These are phyloP conservation scores for Chiloscyllium punctatum DNA, from an alignment of 2,797 vertebrate species.

Conservation along the genomic window DNA sequence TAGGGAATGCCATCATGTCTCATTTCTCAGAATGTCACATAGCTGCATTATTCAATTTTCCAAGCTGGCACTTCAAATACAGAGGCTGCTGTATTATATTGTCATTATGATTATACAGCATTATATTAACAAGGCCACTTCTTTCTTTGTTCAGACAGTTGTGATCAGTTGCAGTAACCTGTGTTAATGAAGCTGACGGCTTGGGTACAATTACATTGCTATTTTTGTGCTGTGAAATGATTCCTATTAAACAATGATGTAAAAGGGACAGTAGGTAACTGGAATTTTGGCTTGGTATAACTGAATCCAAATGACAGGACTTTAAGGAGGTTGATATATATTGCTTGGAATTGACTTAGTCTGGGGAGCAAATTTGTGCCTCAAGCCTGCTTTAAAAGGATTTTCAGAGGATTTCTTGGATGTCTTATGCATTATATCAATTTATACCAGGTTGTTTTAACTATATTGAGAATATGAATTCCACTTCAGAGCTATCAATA, in stretches of 20 bases:
- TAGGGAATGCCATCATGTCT: background rate
- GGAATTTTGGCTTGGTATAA: background rate
- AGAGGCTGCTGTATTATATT: background rate
- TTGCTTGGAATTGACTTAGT: background rate
- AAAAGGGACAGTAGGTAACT: background rate
- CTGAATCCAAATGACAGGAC: background rate
- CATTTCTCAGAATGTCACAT: background rate
- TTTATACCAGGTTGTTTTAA: background rate
- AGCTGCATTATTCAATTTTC: constrained; percentile 19
- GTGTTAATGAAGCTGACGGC: background rate
- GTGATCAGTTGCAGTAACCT: background rate
- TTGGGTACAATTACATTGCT: background rate
- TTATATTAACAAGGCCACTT: background rate
- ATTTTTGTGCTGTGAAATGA: background rate
- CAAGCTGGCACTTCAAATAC: background rate
- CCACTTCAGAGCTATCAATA: background rate
- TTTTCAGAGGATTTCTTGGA: background rate
- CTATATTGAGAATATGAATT: background rate
- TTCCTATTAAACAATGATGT: background rate
- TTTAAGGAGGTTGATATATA: background rate
- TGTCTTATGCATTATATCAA: background rate
- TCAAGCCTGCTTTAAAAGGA: background rate
- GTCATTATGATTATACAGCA: constrained; percentile 1
- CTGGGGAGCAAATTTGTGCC: background rate
- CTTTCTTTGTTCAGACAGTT: background rate